Conservation (phyloP, 2,888 invertebrate species). For the Oligia latruncula region DNA sequence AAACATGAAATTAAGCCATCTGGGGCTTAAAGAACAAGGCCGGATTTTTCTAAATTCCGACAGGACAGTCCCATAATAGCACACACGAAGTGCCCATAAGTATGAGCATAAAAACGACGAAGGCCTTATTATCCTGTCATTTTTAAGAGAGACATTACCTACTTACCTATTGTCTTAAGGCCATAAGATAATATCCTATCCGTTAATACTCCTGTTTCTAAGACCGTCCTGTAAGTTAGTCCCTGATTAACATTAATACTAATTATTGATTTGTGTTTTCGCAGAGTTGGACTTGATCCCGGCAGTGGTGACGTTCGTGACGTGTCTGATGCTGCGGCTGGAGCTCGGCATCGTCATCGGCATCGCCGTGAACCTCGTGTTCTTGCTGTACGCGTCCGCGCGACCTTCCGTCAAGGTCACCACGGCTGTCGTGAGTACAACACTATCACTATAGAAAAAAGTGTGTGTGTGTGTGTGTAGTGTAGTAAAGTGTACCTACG, state of each 20-base stretch:
- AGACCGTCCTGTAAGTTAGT: background rate
- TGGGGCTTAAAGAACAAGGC: background rate
- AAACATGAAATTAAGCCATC: background rate
- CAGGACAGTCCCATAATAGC: background rate
- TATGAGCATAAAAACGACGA: background rate
- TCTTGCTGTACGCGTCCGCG: conserved; percentile 95
- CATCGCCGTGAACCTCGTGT: conserved; percentile 94
- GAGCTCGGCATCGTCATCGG: conserved; percentile 97
- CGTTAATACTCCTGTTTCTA: background rate
- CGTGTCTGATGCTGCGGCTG: conserved; percentile 94
- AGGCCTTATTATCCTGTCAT: background rate
- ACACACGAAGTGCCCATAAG: background rate
- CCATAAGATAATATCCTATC: background rate
- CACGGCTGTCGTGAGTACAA: conserved; percentile 89
- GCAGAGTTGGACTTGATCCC: conserved; percentile 96
- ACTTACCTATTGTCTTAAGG: too few species aligned
- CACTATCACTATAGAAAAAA: background rate
- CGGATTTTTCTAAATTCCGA: background rate
- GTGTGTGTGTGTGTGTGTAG: too few species aligned
- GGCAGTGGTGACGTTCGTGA: conserved; percentile 94
- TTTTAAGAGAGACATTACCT: background rate
- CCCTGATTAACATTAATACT: background rate
- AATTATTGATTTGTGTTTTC: conserved; percentile 49
- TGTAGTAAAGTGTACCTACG: too few species aligned
- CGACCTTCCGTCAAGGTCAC: conserved; percentile 94